A percentile compares a stretch with the other conserved stretches of the same genome.
Evolutionary conservation across 2,888 invertebrate species (phyloP).

Genomic region (Drosophila formosana): DNA sequence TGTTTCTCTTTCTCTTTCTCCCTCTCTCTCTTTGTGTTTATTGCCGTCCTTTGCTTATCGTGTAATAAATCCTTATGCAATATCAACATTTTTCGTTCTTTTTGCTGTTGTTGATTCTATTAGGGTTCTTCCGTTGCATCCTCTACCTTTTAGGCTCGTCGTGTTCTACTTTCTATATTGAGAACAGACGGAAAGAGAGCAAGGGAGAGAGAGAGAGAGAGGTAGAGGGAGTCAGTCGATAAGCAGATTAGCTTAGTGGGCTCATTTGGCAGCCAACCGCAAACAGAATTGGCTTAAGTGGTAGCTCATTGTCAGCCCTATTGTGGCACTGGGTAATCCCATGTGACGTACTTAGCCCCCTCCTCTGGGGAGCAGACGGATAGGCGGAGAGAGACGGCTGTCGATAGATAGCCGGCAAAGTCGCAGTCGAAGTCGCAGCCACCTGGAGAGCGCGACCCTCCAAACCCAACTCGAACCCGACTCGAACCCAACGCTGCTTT

Average conservation of each 20-base stretch:
- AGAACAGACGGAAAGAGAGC: conserved; percentile 1
- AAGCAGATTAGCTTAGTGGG: conserved; percentile 60
- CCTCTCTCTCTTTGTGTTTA: neutral
- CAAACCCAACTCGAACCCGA: neutral
- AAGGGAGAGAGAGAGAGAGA: neutral
- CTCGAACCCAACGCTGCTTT: conserved; percentile 36
- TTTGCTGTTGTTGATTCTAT: neutral
- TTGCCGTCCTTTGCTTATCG: neutral
- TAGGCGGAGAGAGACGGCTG: conserved; percentile 8
- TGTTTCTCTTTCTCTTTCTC: neutral
- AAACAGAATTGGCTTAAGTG: conserved; percentile 64
- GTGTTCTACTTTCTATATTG: conserved; percentile 40
- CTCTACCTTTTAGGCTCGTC: conserved; percentile 7
- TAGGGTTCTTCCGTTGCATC: neutral
- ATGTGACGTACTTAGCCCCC: conserved; percentile 52
- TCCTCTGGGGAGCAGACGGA: neutral
- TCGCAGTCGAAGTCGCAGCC: conserved; percentile 16
- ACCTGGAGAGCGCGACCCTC: conserved; percentile 19
- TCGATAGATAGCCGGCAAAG: conserved; percentile 59
- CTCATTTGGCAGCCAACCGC: conserved; percentile 59
- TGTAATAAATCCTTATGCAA: conserved; percentile 51
- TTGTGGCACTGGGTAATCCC: conserved; percentile 50
- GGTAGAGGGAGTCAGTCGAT: conserved; percentile 39
- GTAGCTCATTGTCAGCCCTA: conserved; percentile 56
- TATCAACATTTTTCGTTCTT: conserved; percentile 21